Percentiles rank a stretch among this genome's conserved stretches.
Conservation (phyloP, 1,140 invertebrate genomes). For the Manduca sexta region DNA sequence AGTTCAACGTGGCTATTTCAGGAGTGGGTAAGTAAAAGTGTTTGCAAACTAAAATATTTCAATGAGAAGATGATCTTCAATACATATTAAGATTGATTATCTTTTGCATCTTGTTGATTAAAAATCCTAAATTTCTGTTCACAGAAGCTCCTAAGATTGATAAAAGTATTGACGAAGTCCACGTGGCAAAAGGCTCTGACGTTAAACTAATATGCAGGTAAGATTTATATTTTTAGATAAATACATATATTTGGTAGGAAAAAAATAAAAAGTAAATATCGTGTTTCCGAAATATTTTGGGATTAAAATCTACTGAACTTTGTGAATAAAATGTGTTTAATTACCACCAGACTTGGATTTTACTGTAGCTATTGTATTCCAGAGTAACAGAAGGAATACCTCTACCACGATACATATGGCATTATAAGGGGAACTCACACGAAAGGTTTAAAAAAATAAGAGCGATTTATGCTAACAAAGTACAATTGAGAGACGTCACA, state of each 20-base stretch:
- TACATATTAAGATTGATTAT: no score
- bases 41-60: no score
- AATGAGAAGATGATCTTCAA: no score
- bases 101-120: neutral
- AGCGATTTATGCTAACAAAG: neutral
- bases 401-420: neutral
- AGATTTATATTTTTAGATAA: neutral
- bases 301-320: no score
- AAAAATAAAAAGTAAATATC: no score
- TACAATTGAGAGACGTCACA: neutral
- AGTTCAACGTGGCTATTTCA: slow-evolving; percentile 13
- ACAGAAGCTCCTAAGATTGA: slow-evolving; percentile 2
- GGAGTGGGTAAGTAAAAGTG: slow-evolving; percentile 16
- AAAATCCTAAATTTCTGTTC: neutral
- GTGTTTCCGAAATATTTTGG: no score
- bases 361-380: no score
- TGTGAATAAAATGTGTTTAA: no score
- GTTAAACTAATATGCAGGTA: slow-evolving; percentile 1
- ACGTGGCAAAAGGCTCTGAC: neutral
- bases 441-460: neutral
- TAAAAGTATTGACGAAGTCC: neutral
- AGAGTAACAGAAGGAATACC: neutral
- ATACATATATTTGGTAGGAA: neutral
- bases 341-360: no score
- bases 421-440: neutral